phyloP scores from a whole-genome alignment of 2,797 vertebrate genomes.

The Xyrichtys novacula region DNA sequence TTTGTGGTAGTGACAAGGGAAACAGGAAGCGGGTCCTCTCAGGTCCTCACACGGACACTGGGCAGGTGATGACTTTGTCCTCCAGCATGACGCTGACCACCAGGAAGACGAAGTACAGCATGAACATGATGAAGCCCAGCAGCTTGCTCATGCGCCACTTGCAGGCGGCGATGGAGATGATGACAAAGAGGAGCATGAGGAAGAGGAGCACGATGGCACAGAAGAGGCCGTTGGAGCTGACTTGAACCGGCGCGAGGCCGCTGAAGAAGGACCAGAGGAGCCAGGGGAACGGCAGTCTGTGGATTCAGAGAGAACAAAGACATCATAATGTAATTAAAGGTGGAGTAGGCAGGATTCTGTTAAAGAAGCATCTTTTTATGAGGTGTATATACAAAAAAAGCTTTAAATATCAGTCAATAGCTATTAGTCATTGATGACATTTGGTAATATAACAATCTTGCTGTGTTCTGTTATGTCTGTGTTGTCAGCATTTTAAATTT shows the following conservation, averaged over 20 bases:
- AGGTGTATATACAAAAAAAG: too few species aligned
- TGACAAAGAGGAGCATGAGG: constrained; percentile 99
- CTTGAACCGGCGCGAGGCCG: constrained; percentile 84
- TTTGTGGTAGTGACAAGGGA: constrained; percentile 17
- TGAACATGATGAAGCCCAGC: constrained; percentile 95
- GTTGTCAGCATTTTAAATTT: too few species aligned
- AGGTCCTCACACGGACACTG: constrained; percentile 89
- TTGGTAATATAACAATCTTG: too few species aligned
- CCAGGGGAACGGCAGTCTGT: constrained; percentile 97
- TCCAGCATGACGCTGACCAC: constrained; percentile 97
- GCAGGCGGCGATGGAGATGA: constrained; percentile 96
- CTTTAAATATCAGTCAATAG: too few species aligned
- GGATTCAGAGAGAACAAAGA: neutral
- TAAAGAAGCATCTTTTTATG: too few species aligned
- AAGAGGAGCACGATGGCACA: constrained; percentile 99
- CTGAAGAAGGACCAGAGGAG: constrained; percentile 88
- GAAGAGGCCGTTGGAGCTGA: constrained; percentile 99
- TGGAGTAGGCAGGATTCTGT: too few species aligned
- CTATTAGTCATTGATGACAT: too few species aligned
- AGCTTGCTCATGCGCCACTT: constrained; percentile 99
- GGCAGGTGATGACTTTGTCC: constrained; percentile 92
- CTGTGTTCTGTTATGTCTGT: too few species aligned
- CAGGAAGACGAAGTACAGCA: constrained; percentile 96
- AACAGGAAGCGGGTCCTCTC: constrained; percentile 2
- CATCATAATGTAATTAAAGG: too few species aligned